These are phyloP conservation scores for Muscicapa comitata DNA, from an alignment of 2,797 vertebrate genomes.

Conservation along the genomic window DNA sequence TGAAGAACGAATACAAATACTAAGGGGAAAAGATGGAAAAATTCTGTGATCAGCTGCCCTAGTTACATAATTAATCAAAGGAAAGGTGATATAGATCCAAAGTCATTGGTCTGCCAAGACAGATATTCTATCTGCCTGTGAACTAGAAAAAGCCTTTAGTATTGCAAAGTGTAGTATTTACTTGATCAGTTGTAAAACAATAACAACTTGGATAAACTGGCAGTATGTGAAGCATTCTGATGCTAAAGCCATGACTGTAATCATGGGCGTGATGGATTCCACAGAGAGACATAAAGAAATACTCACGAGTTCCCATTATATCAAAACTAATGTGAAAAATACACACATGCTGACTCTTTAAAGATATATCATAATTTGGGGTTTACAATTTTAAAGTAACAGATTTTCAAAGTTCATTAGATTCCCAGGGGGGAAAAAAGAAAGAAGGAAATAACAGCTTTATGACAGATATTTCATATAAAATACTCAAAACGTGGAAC, in stretches of 20 bases:
- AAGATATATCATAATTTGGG: neutral
- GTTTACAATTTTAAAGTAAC: neutral
- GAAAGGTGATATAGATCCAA: conserved; percentile 36
- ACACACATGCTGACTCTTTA: neutral
- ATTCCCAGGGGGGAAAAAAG: neutral
- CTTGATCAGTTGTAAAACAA: neutral
- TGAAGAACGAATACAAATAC: neutral
- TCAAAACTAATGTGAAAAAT: neutral
- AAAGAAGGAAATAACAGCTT: neutral
- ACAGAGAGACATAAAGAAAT: neutral
- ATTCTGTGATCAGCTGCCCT: neutral
- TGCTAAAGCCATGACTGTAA: neutral
- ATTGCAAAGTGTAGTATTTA: neutral
- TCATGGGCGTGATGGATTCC: neutral
- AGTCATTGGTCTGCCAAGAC: neutral
- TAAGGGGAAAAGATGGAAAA: neutral
- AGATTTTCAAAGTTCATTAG: neutral
- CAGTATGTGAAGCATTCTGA: neutral
- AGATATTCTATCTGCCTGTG: neutral
- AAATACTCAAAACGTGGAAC: neutral
- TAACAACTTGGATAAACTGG: neutral
- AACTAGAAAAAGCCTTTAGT: conserved; percentile 14
- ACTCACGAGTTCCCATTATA: neutral
- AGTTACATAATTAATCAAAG: conserved; percentile 43
- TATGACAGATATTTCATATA: neutral